Evolutionary conservation across 2,113 vertebrate species (phyloP).

Genomic region (Clupea harengus): DNA sequence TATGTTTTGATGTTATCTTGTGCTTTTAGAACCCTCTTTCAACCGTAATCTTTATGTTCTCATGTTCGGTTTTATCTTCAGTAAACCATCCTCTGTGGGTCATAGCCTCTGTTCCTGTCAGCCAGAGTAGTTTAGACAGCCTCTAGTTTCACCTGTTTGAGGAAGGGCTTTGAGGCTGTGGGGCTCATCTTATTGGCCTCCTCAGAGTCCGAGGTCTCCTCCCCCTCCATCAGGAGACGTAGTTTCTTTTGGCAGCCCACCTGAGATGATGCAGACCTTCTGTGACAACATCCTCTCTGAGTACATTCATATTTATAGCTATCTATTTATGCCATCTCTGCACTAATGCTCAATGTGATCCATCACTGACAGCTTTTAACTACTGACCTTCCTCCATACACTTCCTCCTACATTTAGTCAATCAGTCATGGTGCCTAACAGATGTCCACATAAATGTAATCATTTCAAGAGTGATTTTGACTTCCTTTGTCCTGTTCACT

Average conservation of each 20-base stretch:
- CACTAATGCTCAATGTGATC: neutral
- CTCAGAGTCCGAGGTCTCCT: constrained; percentile 57
- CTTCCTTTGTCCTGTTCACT: neutral
- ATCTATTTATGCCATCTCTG: neutral
- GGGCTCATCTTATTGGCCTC: constrained; percentile 69
- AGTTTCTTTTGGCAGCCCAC: constrained; percentile 81
- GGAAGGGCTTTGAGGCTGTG: constrained; percentile 58
- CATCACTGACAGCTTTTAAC: neutral
- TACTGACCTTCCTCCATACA: neutral
- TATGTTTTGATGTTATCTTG: too few relatives aligned
- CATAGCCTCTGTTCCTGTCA: too few relatives aligned
- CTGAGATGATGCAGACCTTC: constrained; percentile 52
- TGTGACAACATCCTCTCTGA: neutral
- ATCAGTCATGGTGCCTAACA: neutral
- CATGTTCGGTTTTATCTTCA: too few relatives aligned
- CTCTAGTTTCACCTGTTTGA: neutral
- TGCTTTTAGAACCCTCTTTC: too few relatives aligned
- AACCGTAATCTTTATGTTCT: too few relatives aligned
- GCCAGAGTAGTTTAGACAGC: neutral
- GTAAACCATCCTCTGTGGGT: too few relatives aligned
- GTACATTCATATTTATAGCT: neutral
- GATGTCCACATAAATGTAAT: constrained; percentile 2
- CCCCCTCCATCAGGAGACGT: constrained; percentile 76
- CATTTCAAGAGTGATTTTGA: neutral
- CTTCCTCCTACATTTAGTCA: neutral